These are phyloP conservation scores for Synergus gifuensis DNA, from an alignment of 2,888 invertebrate genomes.

Conservation along the genomic window DNA sequence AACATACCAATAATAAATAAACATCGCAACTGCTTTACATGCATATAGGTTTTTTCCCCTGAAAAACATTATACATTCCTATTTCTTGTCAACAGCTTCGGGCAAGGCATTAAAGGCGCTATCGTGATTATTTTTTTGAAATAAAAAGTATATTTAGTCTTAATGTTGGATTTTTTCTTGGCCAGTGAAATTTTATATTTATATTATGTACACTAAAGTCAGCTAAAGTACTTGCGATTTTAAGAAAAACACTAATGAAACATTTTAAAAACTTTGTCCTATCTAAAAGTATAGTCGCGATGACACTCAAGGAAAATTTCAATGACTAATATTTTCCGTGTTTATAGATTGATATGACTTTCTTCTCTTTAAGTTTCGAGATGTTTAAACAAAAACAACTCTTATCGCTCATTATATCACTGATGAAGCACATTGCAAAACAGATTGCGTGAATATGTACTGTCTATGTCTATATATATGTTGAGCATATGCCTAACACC, in stretches of 20 bases:
- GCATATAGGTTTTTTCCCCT: neutral
- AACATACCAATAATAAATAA: neutral
- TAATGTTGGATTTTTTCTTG: neutral
- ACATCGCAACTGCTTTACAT: neutral
- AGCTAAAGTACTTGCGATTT: no score
- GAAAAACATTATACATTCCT: neutral
- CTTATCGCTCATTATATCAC: neutral
- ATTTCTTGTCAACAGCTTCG: neutral
- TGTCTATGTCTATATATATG: neutral
- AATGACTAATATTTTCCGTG: no score
- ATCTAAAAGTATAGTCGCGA: no score
- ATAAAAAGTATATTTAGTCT: neutral
- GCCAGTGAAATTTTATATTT: neutral
- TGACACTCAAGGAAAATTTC: no score
- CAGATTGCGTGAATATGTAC: neutral
- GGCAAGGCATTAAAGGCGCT: neutral
- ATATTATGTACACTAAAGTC: no score
- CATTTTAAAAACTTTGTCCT: no score
- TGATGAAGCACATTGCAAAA: neutral
- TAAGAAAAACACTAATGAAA: no score
- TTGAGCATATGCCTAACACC: conserved; percentile 40
- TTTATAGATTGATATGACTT: neutral
- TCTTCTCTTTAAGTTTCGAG: neutral
- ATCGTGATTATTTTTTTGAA: no score
- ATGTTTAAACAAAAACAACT: neutral